Percentiles rank a stretch among this genome's conserved stretches.
These are phyloP conservation scores for Ctenodactylus gundi DNA, from an alignment of 2,113 vertebrate genomes.

Conservation along the genomic window DNA sequence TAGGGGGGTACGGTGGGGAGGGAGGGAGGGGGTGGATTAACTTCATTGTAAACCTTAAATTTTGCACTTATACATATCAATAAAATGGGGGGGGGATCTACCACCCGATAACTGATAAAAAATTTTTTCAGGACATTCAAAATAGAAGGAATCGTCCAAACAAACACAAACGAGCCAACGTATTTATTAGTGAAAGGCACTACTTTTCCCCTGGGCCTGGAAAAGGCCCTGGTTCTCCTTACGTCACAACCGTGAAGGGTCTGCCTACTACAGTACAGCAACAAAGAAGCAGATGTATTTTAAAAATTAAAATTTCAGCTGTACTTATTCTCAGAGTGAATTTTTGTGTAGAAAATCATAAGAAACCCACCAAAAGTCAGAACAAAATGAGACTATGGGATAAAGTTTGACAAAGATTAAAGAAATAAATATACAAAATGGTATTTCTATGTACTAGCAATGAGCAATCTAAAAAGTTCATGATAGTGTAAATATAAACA, in stretches of 20 bases:
- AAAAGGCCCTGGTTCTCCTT: background rate
- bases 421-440: background rate
- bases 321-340: background rate
- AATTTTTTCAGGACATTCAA: background rate
- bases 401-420: background rate
- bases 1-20: too few relatives aligned
- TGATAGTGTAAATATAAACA: background rate
- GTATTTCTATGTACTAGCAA: background rate
- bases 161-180: background rate
- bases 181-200: background rate
- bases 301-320: background rate
- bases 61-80: too few relatives aligned
- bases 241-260: background rate
- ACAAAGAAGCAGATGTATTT: background rate
- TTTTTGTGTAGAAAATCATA: background rate
- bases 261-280: background rate
- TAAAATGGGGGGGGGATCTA: too few relatives aligned
- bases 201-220: background rate
- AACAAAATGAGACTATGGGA: background rate
- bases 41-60: too few relatives aligned
- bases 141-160: background rate
- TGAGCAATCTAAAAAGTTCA: background rate
- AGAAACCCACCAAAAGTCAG: background rate
- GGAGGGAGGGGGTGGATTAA: too few relatives aligned
- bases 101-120: background rate